Evolutionary conservation across 2,888 invertebrate genomes (phyloP).

Genomic region (Tinea semifulvella): DNA sequence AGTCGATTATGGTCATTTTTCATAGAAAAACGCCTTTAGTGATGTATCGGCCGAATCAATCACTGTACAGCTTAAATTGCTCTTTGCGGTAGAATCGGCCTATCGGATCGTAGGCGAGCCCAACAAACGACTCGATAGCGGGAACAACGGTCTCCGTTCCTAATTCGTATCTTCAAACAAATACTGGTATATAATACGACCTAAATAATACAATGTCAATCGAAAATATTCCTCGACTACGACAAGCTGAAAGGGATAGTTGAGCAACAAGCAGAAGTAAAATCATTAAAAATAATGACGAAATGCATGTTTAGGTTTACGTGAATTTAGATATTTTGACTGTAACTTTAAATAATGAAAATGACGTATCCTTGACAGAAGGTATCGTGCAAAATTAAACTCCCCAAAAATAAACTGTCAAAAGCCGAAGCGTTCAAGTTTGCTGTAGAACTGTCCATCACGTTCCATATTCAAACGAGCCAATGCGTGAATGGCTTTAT

Average conservation of each 20-base stretch:
- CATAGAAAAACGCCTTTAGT: conserved; percentile 66
- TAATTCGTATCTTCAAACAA: too few species aligned
- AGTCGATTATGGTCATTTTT: conserved; percentile 67
- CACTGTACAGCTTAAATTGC: conserved; percentile 58
- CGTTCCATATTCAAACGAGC: conserved; percentile 54
- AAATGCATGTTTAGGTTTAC: too few species aligned
- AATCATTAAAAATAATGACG: too few species aligned
- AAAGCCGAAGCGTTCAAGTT: conserved; percentile 29
- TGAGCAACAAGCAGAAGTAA: too few species aligned
- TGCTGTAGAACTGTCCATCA: conserved; percentile 46
- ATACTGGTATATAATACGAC: too few species aligned
- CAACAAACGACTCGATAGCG: conserved; percentile 16
- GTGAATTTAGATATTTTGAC: too few species aligned
- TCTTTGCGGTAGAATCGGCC: conserved; percentile 32
- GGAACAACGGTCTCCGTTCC: conserved; percentile 1
- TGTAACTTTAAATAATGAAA: conserved; percentile 1
- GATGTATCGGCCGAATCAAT: conserved; percentile 65
- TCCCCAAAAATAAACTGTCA: conserved; percentile 47
- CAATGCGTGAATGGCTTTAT: conserved; percentile 51
- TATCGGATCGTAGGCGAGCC: conserved; percentile 17
- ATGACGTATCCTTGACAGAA: conserved; percentile 28
- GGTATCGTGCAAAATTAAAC: conserved; percentile 30
- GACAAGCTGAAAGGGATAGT: too few species aligned
- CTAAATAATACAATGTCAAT: too few species aligned
- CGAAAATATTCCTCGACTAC: too few species aligned